These are phyloP conservation scores for Sacculina carcini DNA, from an alignment of 2,888 invertebrate species.

Conservation along the genomic window DNA sequence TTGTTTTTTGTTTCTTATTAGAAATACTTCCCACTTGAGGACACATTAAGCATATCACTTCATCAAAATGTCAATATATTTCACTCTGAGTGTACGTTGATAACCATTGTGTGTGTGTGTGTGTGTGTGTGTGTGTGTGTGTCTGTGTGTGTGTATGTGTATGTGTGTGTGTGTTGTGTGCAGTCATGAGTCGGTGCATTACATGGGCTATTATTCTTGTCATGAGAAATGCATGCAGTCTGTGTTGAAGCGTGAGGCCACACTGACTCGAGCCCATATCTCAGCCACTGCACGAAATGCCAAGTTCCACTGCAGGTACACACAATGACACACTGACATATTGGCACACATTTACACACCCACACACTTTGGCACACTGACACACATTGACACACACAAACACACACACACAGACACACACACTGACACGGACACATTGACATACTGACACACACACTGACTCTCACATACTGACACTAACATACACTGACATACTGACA, in stretches of 20 bases:
- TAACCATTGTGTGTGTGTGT: no score
- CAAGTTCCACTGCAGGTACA: conserved; percentile 30
- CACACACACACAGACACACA: background rate
- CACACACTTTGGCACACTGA: background rate
- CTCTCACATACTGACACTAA: background rate
- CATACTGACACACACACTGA: background rate
- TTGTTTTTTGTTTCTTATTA: no score
- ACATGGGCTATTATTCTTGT: conserved; percentile 38
- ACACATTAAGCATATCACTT: no score
- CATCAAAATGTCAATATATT: no score
- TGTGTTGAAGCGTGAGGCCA: conserved; percentile 29
- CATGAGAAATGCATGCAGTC: conserved; percentile 38
- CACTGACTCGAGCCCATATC: conserved; percentile 28
- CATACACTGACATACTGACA: no score
- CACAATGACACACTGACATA: background rate
- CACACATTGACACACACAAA: background rate
- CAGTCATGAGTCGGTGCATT: conserved; percentile 35
- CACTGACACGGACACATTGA: background rate
- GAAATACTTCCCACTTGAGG: no score
- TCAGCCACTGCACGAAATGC: conserved; percentile 34
- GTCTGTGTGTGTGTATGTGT: no score
- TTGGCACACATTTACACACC: no score
- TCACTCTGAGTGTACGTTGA: no score
- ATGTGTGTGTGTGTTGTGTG: conserved; percentile 13
- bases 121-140: no score